Percentiles rank a stretch among this genome's conserved stretches.
These are phyloP conservation scores for Limnephilus lunatus DNA, from an alignment of 2,888 invertebrate species.

Conservation along the genomic window DNA sequence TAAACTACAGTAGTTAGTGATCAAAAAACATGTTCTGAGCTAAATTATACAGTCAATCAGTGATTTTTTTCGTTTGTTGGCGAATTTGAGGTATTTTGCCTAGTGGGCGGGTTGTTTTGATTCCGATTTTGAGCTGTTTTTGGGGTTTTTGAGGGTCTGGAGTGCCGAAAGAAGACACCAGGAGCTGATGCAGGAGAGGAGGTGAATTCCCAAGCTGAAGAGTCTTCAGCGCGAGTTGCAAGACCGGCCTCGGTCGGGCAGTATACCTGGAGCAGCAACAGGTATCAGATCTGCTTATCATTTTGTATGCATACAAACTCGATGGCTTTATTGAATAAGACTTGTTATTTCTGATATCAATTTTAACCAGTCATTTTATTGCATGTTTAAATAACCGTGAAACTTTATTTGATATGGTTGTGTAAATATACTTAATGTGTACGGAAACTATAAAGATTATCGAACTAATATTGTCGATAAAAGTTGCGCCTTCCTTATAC, in stretches of 20 bases:
- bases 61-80: constrained; percentile 20
- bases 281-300: constrained; percentile 45
- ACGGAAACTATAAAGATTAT: background rate
- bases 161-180: background rate
- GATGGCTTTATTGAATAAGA: background rate
- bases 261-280: constrained; percentile 60
- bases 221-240: constrained; percentile 43
- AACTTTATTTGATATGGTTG: background rate
- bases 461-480: background rate
- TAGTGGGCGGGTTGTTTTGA: constrained; percentile 52
- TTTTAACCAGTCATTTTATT: too few species aligned
- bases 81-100: background rate
- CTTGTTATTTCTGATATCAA: background rate
- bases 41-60: background rate
- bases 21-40: background rate
- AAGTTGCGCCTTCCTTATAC: background rate
- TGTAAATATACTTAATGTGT: background rate
- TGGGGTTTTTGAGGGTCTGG: background rate
- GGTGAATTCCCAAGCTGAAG: constrained; percentile 22
- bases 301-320: background rate
- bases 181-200: constrained; percentile 16
- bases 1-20: background rate
- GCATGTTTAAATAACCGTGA: background rate
- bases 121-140: background rate
- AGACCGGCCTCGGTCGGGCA: constrained; percentile 54